Base-by-base conservation (phyloP, 2,113 vertebrate genomes). In the Crotalus tigris region DNA sequence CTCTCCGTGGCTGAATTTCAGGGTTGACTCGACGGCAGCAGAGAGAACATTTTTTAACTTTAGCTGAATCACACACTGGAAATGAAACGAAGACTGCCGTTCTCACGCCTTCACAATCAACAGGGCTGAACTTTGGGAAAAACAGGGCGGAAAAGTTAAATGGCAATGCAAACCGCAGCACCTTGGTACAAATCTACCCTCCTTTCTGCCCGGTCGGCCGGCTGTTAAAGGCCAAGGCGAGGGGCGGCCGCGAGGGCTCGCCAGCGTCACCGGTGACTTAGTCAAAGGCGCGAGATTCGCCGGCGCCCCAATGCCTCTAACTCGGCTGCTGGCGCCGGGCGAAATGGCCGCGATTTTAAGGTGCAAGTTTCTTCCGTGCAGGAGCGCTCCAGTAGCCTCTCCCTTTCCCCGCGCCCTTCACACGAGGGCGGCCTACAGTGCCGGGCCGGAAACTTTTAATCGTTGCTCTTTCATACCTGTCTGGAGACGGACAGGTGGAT, bases 401-500 rank as follows among this genome's bases (percentile, higher is more conserved):
- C 69, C 69, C 2, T 33, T 15, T 81, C 75, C 75, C 75, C 33
- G 33, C 75, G 75, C 75, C 17, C 33, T 81, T 81, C 75, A 21
- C 75, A 44, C 17, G 75, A 81, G 33, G 19, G 33, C 29, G 29
- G 87, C 51, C 87, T n/a, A 88, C 51, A 24, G n/a, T 33, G 5
- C 29, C 51, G 87, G 87, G 26, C 13, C 51, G 87, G 8, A 8
- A 54, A 54, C 51, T 17, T n/a, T 7, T 53, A 21, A 15, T 15
- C n/a, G 53, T 10, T 10, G 19, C 54, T 53, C n/a, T 10, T 21
- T 57, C 23, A 1, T 33, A 75, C 59, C 86, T 88, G 13, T 39
- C 91, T 75, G 87, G 51, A 75, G 91, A 88, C 86, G 5, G 57
- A 39, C 54, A 91, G 93, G 90, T 91, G 61, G 61, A 49, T 58